Percentiles rank a stretch among this genome's conserved stretches.
phyloP scores from a whole-genome alignment of 2,888 invertebrate genomes.

The Uloborus plumipes region DNA sequence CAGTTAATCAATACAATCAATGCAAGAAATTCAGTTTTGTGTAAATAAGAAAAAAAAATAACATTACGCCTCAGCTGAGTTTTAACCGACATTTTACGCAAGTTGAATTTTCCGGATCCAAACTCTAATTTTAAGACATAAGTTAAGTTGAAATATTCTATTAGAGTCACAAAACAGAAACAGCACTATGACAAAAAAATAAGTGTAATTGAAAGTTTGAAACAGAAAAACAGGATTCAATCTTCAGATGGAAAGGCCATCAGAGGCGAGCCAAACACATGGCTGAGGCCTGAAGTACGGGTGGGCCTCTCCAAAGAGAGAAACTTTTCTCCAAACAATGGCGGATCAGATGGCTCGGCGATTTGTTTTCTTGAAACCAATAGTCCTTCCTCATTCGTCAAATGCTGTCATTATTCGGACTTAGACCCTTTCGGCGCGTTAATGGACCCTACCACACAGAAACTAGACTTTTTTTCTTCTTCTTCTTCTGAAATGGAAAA shows the following conservation, averaged over 20 bases:
- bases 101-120: background rate
- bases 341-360: slow-evolving; percentile 48
- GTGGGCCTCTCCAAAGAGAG: slow-evolving; percentile 32
- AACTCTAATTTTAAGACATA: background rate
- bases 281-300: slow-evolving; percentile 13
- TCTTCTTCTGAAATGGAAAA: background rate
- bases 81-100: too few relatives aligned
- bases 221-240: too few relatives aligned
- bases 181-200: too few relatives aligned
- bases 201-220: too few relatives aligned
- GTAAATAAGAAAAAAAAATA: too few relatives aligned
- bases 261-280: too few relatives aligned
- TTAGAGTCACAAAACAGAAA: too few relatives aligned
- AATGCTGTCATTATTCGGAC: slow-evolving; percentile 54
- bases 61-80: too few relatives aligned
- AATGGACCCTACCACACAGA: slow-evolving; percentile 22
- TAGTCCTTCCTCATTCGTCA: slow-evolving; percentile 56
- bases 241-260: too few relatives aligned
- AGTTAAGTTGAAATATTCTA: too few relatives aligned
- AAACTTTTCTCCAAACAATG: slow-evolving; percentile 54
- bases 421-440: slow-evolving; percentile 27
- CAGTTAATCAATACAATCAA: too few relatives aligned
- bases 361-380: slow-evolving; percentile 59
- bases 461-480: slow-evolving; percentile 5
- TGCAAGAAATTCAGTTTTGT: too few relatives aligned